Evolutionary conservation across 2,888 invertebrate genomes (phyloP), one percentile per base, ranked within the genome.

Genomic region (Galerucella calmariensis): DNA sequence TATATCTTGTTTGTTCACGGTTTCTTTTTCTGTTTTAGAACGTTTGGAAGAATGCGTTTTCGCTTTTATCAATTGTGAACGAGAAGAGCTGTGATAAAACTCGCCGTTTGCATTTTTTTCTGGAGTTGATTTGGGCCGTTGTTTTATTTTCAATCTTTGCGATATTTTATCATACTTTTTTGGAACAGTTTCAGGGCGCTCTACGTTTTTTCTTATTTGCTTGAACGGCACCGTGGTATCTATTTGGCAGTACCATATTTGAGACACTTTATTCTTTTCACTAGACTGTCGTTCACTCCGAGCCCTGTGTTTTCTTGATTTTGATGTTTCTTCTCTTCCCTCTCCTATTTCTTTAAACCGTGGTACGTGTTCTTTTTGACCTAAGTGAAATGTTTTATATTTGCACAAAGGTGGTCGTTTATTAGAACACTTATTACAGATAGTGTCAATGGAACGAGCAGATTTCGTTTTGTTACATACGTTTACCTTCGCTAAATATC

Each of bases 201-300:
- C 62, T 16, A 20, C 35, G 6, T 46, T 44, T 61, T 44, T 61
- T 27, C 44, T 61, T 24, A 11, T 11, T n/a, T 59, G 51, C 41
- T 71, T 68, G 24, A 79, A 76, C 12, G 79, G 77, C 14, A 61
- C 73, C 11, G 66, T 66, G 9, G 69, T 69, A 58, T 77, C 79
- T 10, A 79, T 67, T 46, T 79, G 77, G 41, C 79, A 79, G 51
- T 76, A 79, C 65, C 76, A 62, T 41, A 77, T 51, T 59, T 75
- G 72, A 1, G 69, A 67, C 3, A 59, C 59, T 35, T 44, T 44
- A 16, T 68, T 14, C n/a, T 69, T 72, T 11, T 56, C 67, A 16
- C 24, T 46, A 8, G 59, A 44, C 53, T 68, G 65, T 20, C 59
- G 69, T 20, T 69, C 69, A 53, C 76, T 68, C 41, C 59, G 62